phyloP scores from a whole-genome alignment of 2,888 invertebrate species.

The Watsonalla binaria region DNA sequence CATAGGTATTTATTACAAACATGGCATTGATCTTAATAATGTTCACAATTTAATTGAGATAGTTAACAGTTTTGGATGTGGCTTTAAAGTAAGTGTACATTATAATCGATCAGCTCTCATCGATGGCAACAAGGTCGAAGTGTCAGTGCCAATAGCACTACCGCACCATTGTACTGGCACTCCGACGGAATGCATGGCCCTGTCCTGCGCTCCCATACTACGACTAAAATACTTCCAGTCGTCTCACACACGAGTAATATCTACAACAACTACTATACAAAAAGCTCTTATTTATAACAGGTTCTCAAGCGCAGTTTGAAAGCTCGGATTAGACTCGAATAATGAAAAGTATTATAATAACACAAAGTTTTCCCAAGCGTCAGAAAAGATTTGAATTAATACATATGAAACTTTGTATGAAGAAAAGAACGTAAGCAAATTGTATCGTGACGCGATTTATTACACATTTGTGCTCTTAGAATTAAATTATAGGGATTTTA shows the following conservation, averaged over 20 bases:
- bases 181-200: slow-evolving; percentile 10
- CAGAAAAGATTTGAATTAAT: slow-evolving; percentile 1
- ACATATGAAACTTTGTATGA: slow-evolving; percentile 4
- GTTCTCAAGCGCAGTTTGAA: slow-evolving; percentile 60
- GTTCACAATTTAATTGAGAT: too few species aligned
- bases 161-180: slow-evolving; percentile 26
- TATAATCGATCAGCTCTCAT: slow-evolving; percentile 24
- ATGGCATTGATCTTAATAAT: too few species aligned
- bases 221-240: slow-evolving; percentile 33
- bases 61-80: not conserved
- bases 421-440: slow-evolving; percentile 8
- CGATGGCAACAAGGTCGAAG: slow-evolving; percentile 28
- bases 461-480: slow-evolving; percentile 18
- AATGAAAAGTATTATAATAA: slow-evolving; percentile 7
- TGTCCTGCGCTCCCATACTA: slow-evolving; percentile 17
- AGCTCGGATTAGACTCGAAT: slow-evolving; percentile 54
- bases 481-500: slow-evolving; percentile 15
- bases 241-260: slow-evolving; percentile 37
- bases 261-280: slow-evolving; percentile 67
- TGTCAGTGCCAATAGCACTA: slow-evolving; percentile 25
- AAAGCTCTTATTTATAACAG: slow-evolving; percentile 68
- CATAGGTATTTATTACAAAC: too few species aligned
- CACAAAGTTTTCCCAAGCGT: slow-evolving; percentile 8
- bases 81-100: not conserved
- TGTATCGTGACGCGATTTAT: slow-evolving; percentile 14